phyloP scores from a whole-genome alignment of 2,888 invertebrate genomes.

The Tholera decimalis region DNA sequence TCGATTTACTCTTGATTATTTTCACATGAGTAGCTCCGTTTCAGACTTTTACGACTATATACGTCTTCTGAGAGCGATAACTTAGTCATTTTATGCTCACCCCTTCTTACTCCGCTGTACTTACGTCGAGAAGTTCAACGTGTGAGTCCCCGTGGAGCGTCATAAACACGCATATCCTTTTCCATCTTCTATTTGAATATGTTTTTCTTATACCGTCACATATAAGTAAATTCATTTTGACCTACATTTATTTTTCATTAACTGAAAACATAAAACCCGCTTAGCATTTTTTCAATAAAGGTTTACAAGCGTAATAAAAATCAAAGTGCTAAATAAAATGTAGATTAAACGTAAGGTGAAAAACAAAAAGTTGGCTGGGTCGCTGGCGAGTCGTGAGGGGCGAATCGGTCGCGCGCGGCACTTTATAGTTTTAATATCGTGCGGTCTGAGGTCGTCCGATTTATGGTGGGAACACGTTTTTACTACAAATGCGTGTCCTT shows the following conservation, averaged over 20 bases:
- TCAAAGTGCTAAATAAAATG: constrained; percentile 76
- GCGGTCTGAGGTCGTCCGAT: constrained; percentile 80
- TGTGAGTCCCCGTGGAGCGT: constrained; percentile 83
- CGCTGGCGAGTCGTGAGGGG: constrained; percentile 68
- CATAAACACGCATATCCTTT: constrained; percentile 88
- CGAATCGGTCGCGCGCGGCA: constrained; percentile 82
- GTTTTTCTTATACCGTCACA: constrained; percentile 72
- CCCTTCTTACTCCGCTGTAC: constrained; percentile 84
- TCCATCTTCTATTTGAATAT: constrained; percentile 85
- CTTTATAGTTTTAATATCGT: constrained; percentile 91
- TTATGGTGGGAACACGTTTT: constrained; percentile 82
- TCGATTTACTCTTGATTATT: constrained; percentile 88
- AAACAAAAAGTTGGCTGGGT: constrained; percentile 73
- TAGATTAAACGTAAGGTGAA: constrained; percentile 73
- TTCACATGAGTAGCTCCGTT: constrained; percentile 85
- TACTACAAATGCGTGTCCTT: constrained; percentile 82
- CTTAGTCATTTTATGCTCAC: constrained; percentile 90
- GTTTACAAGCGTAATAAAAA: constrained; percentile 74
- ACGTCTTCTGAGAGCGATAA: constrained; percentile 90
- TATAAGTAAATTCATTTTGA: constrained; percentile 60
- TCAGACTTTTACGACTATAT: constrained; percentile 87
- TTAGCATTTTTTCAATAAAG: constrained; percentile 72
- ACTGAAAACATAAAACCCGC: constrained; percentile 62
- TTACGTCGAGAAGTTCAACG: constrained; percentile 85
- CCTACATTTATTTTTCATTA: constrained; percentile 66